Evolutionary conservation across 2,888 invertebrate species (phyloP).

Genomic region (Minunthozetes semirufus): DNA sequence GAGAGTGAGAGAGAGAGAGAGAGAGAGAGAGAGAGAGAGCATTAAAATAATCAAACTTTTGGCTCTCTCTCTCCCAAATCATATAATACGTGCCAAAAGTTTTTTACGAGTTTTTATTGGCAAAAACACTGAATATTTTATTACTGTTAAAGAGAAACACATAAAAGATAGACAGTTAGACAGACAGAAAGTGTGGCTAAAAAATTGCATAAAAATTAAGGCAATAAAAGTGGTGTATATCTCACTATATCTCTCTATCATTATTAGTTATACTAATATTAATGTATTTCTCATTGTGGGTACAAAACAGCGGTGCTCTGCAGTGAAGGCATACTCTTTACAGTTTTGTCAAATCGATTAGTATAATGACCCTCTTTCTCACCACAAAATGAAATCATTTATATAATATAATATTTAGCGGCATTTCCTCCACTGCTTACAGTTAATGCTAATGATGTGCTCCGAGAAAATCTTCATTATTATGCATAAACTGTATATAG

Average conservation of each 20-base stretch:
- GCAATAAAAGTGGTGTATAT: not conserved
- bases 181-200: not conserved
- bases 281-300: conserved; percentile 5
- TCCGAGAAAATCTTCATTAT: conserved; percentile 10
- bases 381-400: conserved; percentile 31
- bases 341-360: conserved; percentile 30
- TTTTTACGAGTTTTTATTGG: not conserved
- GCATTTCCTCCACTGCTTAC: conserved; percentile 5
- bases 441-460: conserved; percentile 29
- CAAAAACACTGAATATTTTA: not conserved
- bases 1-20: too few species aligned
- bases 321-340: conserved; percentile 2
- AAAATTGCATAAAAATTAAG: not conserved
- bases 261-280: conserved; percentile 12
- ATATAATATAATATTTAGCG: conserved; percentile 29
- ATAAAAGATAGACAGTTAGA: not conserved
- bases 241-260: not conserved
- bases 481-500: conserved; percentile 16
- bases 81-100: conserved; percentile 13
- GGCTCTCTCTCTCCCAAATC: not conserved
- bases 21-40: too few species aligned
- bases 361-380: conserved; percentile 26
- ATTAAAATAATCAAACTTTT: not conserved
- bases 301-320: not conserved
- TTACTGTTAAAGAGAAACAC: not conserved